Conservation (phyloP, 2,888 invertebrate species). For the Melolontha melolontha region DNA sequence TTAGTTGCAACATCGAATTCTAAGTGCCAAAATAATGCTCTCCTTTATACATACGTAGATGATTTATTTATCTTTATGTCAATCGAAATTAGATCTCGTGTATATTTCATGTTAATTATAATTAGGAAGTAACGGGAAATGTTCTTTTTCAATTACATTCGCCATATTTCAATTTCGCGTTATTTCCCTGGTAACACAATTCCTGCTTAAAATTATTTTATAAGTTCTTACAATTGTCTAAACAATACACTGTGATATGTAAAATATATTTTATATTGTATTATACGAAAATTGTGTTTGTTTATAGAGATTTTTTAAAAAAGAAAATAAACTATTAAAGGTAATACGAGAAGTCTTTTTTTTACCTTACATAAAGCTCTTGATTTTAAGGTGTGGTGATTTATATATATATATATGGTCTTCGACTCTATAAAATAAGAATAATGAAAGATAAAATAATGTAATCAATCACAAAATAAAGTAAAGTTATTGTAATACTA, state of each 20-base stretch:
- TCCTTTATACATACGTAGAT: conserved; percentile 37
- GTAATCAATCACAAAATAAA: no score
- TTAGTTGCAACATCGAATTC: conserved; percentile 54
- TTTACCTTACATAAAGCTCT: no score
- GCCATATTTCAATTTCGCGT: conserved; percentile 17
- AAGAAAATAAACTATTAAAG: conserved; percentile 33
- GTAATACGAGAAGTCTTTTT: neutral
- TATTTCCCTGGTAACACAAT: conserved; percentile 33
- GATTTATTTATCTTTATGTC: conserved; percentile 17
- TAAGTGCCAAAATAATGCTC: conserved; percentile 57
- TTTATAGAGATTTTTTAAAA: conserved; percentile 45
- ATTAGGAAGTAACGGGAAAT: conserved; percentile 32
- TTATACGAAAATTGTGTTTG: conserved; percentile 45
- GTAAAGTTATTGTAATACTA: no score
- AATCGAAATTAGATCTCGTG: conserved; percentile 38
- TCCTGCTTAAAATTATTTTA: conserved; percentile 47
- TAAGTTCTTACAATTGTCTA: conserved; percentile 51
- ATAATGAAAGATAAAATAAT: no score
- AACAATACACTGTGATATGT: conserved; percentile 60
- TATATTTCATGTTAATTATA: conserved; percentile 20
- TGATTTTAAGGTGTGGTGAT: no score
- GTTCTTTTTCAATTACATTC: conserved; percentile 2
- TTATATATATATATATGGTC: no score
- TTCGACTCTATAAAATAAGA: no score
- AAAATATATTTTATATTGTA: conserved; percentile 50